Conservation (phyloP, 2,888 invertebrate species). For the Drosophila percnosoma region DNA sequence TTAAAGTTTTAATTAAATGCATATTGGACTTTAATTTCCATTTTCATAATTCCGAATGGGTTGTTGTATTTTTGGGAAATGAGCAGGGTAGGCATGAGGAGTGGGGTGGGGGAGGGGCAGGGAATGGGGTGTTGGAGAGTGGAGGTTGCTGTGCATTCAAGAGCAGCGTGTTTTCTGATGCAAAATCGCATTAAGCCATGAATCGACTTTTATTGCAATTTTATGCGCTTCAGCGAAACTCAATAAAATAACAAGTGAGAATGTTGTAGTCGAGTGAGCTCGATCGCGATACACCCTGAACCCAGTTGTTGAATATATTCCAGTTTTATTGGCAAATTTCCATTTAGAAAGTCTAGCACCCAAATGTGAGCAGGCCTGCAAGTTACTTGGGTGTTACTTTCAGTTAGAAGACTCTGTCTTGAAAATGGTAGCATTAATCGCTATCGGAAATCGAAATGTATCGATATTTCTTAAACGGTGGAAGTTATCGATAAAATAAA, state of each 20-base stretch:
- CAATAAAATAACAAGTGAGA: conserved; percentile 56
- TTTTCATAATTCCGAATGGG: conserved; percentile 68
- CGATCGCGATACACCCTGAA: too few relatives aligned
- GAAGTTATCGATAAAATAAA: too few relatives aligned
- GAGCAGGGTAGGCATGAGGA: background rate
- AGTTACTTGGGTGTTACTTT: too few relatives aligned
- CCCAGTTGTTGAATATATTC: too few relatives aligned
- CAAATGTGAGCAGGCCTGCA: too few relatives aligned
- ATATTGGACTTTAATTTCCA: conserved; percentile 76
- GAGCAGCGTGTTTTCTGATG: conserved; percentile 33
- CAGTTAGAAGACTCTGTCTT: too few relatives aligned
- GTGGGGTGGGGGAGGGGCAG: background rate
- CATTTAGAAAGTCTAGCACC: too few relatives aligned
- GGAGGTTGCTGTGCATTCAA: conserved; percentile 6
- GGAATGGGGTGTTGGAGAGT: background rate
- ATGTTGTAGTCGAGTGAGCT: too few relatives aligned
- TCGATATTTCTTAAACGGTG: too few relatives aligned
- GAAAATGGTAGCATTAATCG: too few relatives aligned
- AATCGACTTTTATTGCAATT: conserved; percentile 81
- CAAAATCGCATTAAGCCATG: conserved; percentile 57
- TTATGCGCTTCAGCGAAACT: conserved; percentile 79
- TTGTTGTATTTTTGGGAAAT: conserved; percentile 16
- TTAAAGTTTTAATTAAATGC: conserved; percentile 77
- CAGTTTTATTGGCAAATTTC: too few relatives aligned
- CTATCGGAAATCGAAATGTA: too few relatives aligned